A percentile compares a stretch with the other conserved stretches of the same genome.
These are phyloP conservation scores for Notothenia rossii DNA, from an alignment of 2,113 vertebrate genomes.

Conservation along the genomic window DNA sequence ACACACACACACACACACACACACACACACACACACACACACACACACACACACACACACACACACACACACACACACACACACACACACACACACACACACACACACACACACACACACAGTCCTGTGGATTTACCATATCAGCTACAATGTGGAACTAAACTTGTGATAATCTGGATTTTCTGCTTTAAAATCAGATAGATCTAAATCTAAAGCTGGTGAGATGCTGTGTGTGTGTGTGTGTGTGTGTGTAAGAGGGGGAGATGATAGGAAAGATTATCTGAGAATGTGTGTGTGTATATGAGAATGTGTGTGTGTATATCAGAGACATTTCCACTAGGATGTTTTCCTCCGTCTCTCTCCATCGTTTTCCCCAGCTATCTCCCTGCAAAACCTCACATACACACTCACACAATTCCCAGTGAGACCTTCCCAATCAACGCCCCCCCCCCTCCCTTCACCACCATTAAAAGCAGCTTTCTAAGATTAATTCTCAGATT, in stretches of 20 bases:
- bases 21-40: background rate
- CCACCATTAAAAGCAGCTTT: constrained; percentile 82
- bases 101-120: constrained; percentile 2
- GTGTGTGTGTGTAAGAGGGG: constrained; percentile 12
- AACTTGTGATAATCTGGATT: constrained; percentile 76
- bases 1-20: constrained; percentile 1
- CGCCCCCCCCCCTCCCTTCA: constrained; percentile 43
- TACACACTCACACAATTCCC: constrained; percentile 66
- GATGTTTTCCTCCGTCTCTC: constrained; percentile 49
- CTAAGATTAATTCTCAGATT: constrained; percentile 84
- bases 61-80: background rate
- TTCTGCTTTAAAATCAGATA: constrained; percentile 63
- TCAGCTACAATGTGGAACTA: constrained; percentile 52
- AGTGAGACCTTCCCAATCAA: constrained; percentile 80
- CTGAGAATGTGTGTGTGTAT: too few relatives aligned
- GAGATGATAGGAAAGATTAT: constrained; percentile 60
- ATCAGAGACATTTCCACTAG: constrained; percentile 58
- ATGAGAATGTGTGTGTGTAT: constrained; percentile 51
- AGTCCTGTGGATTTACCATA: constrained; percentile 46
- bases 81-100: constrained; percentile 16
- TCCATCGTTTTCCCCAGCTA: constrained; percentile 56
- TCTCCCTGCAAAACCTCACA: constrained; percentile 48
- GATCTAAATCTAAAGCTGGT: constrained; percentile 60
- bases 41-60: background rate
- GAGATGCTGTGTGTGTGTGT: background rate